Evolutionary conservation across 1,140 invertebrate genomes (phyloP), one percentile per base, ranked within the genome.

Genomic region (Tetraneura akinire): DNA sequence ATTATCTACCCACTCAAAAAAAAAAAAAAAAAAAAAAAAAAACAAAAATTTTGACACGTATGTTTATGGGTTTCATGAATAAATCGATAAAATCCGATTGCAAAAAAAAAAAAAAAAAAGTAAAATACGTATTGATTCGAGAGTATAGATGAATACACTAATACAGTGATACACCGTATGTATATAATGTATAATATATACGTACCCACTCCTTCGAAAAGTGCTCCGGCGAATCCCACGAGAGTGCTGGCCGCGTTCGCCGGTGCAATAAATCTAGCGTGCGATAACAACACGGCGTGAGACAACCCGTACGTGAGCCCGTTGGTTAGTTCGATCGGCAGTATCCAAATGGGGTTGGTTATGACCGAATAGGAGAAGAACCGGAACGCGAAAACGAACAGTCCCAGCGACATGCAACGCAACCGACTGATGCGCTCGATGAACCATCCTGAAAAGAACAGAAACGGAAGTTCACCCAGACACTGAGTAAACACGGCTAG

Each of bases 301-400:
- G 94, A 94, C 80, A 97, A 87, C 14, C 95, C 95, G 84, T 94
- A 94, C 0, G 95, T 95, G 10, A 96, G 86, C 13, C 95, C 94
- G 86, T 97, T 94, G 9, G 94, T 86, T 74, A 95, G 84, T 86
- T 97, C 96, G 32, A 97, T 90, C 1, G 94, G 91, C 80, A 98
- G 86, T 73, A 93, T 90, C 85, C 89, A 90, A 94, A 94, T 96
- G 0, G 93, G 90, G 85, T 95, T 91, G 1, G 87, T 87, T 37
- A 96, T 85, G 29, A 93, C 85, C 8, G 95, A 96, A 85, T 97
- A 97, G 3, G 92, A 85, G 80, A 95, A 88, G 83, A 96, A 95
- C 51, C 96, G 89, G 0, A 91, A 82, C 64, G 90, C 90, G 84
- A 93, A 93, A 0, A 89, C 89, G 45, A 92, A 86, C 18, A 96